phyloP scores from a whole-genome alignment of 2,888 invertebrate genomes.

The Leistus spinibarbis region DNA sequence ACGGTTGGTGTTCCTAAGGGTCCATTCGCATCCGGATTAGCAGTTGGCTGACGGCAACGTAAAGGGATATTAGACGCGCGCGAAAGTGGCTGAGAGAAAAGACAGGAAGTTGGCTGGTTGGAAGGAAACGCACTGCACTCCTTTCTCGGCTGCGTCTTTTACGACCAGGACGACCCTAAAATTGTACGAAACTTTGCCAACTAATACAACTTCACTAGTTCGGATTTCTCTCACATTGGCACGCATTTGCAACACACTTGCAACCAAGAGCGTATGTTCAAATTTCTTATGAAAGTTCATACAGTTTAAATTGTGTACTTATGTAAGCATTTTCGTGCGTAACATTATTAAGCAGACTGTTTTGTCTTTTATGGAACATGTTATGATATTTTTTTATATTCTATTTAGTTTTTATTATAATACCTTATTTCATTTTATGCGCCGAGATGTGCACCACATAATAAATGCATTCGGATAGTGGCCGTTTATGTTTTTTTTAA shows the following conservation, averaged over 20 bases:
- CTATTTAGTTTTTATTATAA: too few relatives aligned
- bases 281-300: neutral
- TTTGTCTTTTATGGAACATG: too few relatives aligned
- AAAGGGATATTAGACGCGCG: constrained; percentile 31
- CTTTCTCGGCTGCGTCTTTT: neutral
- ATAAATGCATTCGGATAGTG: too few relatives aligned
- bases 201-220: neutral
- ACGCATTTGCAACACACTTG: neutral
- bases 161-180: neutral
- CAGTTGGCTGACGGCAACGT: constrained; percentile 17
- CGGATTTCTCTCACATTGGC: neutral
- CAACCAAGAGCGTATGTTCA: neutral
- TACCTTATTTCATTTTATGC: too few relatives aligned
- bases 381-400: too few relatives aligned
- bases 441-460: too few relatives aligned
- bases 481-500: too few relatives aligned
- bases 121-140: neutral
- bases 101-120: neutral
- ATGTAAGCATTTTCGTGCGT: neutral
- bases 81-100: neutral
- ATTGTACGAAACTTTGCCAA: neutral
- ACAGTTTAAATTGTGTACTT: neutral
- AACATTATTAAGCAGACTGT: neutral
- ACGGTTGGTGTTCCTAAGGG: constrained; percentile 14
- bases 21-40: constrained; percentile 34